Evolutionary conservation across 2,797 vertebrate genomes (phyloP).

Genomic region (Anguilla megastoma): DNA sequence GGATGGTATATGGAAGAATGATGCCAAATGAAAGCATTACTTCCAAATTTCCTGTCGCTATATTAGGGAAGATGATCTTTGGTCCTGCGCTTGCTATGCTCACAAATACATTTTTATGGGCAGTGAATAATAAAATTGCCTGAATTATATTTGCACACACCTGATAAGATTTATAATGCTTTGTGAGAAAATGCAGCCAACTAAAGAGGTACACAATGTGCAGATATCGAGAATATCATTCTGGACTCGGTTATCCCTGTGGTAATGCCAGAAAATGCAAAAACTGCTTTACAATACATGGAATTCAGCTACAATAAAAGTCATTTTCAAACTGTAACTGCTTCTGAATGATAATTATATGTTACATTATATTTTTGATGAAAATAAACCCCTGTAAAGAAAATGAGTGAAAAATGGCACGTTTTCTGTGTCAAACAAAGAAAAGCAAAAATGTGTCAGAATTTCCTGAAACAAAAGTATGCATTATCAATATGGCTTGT

Average conservation of each 20-base stretch:
- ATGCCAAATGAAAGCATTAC: background rate
- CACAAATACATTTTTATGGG: background rate
- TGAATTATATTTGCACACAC: background rate
- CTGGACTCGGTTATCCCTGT: background rate
- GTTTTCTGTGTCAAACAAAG: background rate
- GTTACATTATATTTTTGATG: background rate
- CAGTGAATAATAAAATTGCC: background rate
- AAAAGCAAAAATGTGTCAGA: background rate
- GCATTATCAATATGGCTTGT: constrained; percentile 2
- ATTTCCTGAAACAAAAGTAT: background rate
- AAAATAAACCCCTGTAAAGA: background rate
- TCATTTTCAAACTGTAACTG: background rate
- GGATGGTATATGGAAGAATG: background rate
- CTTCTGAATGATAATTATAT: background rate
- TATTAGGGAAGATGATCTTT: background rate
- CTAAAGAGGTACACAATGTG: background rate
- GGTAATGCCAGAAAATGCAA: background rate
- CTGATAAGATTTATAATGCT: background rate
- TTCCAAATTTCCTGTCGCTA: background rate
- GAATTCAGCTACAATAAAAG: background rate
- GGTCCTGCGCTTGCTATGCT: background rate
- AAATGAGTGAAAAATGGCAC: background rate
- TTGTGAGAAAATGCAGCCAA: constrained; percentile 1
- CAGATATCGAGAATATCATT: background rate
- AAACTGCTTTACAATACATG: background rate